Base-by-base conservation (phyloP, 2,113 vertebrate genomes). In the Saguinus imperator region DNA sequence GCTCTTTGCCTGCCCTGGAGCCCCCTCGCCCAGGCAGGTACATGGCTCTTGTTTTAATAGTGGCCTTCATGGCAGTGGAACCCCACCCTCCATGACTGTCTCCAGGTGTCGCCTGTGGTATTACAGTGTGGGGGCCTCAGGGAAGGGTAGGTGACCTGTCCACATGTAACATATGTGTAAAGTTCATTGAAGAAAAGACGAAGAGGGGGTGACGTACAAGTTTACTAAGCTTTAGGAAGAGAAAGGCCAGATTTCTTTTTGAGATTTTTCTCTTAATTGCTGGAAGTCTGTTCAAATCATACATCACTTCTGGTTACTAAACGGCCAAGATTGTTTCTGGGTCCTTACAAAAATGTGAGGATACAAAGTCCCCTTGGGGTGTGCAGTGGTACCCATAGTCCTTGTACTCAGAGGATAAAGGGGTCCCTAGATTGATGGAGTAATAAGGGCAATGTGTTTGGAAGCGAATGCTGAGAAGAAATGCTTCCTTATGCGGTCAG, bases 371-470 rank as follows among this genome's bases (percentile, higher is more conserved):
- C 57, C n/a, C 3, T 1, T 12, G 14, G 12, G 10, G 21, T 23
- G 12, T 3, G 5, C 17, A 9, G 3, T 20, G 29, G 8, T 12
- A 29, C 13, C 3, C 18, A 3, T 1, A 20, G 5, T n/a, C 11
- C 43, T 66, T 14, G 2, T 5, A 2, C 25, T 13, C 12, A 1
- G 25, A 12, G 76, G 70, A 17, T 5, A 20, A 17, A 2, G 25
- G 25, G 21, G 8, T 17, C 3, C 50, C 27, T 7, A 50, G 52
- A 58, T 10, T 0, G 2, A 17, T 3, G 32, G n/a, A 66, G 64
- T 43, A 25, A 12, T 18, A 32, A 35, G 25, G 10, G 5, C 35
- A 16, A 17, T 16, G 37, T 5, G 5, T 52, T 76, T 40, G 40
- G n/a, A 58, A 43, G 66, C 35, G 5, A 4, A 10, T 1, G 1